Evolutionary conservation across 1,140 invertebrate genomes (phyloP).

Genomic region (Dendrolimus kikuchii): DNA sequence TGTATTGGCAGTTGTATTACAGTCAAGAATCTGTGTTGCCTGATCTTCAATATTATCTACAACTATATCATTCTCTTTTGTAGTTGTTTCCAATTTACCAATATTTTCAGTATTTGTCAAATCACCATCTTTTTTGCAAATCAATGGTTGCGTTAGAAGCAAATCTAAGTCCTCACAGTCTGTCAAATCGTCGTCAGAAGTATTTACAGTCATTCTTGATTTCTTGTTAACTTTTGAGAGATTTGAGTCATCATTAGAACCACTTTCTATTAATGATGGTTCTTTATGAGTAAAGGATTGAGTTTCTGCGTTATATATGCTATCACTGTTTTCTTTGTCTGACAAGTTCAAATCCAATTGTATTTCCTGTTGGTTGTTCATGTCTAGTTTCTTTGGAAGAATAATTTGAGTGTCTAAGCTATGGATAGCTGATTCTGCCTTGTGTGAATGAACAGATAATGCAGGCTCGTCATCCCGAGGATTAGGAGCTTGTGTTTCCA

Average conservation of each 20-base stretch:
- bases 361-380: slow-evolving; percentile 28
- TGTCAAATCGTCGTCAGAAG: slow-evolving; percentile 42
- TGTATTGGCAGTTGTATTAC: slow-evolving; percentile 5
- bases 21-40: slow-evolving; percentile 11
- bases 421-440: slow-evolving; percentile 16
- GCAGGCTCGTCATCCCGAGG: slow-evolving; percentile 1
- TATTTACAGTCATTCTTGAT: slow-evolving; percentile 18
- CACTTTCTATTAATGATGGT: neutral
- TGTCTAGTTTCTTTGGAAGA: slow-evolving; percentile 18
- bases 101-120: neutral
- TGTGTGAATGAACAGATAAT: too few relatives aligned
- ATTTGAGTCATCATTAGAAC: slow-evolving; percentile 6
- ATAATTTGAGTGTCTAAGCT: slow-evolving; percentile 33
- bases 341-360: slow-evolving; percentile 30
- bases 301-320: slow-evolving; percentile 41
- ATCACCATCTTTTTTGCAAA: slow-evolving; percentile 1
- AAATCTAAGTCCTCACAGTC: slow-evolving; percentile 49
- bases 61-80: slow-evolving; percentile 1
- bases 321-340: slow-evolving; percentile 36
- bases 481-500: neutral
- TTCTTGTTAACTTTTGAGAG: slow-evolving; percentile 7
- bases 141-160: slow-evolving; percentile 22
- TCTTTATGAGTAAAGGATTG: slow-evolving; percentile 11
- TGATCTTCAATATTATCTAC: slow-evolving; percentile 24
- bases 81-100: slow-evolving; percentile 4